A percentile compares a stretch with the other conserved stretches of the same genome.
These are phyloP conservation scores for Upupa epops DNA, from an alignment of 2,113 vertebrate species.

Conservation along the genomic window DNA sequence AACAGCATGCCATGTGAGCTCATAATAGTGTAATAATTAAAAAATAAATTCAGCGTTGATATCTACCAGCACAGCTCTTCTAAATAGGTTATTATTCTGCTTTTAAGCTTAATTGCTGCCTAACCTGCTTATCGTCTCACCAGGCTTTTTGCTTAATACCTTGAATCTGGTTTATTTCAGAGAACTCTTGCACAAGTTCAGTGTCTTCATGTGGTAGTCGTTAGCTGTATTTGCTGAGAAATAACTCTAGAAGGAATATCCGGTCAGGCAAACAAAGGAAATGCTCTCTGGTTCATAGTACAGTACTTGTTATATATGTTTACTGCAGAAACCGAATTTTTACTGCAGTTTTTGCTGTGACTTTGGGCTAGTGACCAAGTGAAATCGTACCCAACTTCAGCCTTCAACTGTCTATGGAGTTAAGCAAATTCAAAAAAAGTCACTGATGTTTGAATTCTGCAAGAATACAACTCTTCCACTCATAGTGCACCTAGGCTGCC, in stretches of 20 bases:
- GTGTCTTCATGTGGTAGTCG: not conserved
- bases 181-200: not conserved
- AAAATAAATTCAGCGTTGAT: not conserved
- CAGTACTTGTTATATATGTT: not conserved
- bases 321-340: not conserved
- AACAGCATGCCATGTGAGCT: not conserved
- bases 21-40: not conserved
- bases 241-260: not conserved
- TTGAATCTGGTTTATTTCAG: not conserved
- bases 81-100: not conserved
- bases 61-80: not conserved
- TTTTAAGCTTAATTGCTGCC: not conserved
- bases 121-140: not conserved
- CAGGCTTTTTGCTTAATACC: not conserved
- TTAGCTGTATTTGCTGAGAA: not conserved
- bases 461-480: not conserved
- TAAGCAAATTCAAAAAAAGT: not conserved
- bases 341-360: not conserved
- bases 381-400: not conserved
- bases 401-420: not conserved
- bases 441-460: not conserved
- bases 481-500: not conserved
- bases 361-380: not conserved
- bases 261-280: not conserved
- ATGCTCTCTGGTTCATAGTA: not conserved